phyloP scores from a whole-genome alignment of 2,113 vertebrate species.

The Triplophysa dalaica region DNA sequence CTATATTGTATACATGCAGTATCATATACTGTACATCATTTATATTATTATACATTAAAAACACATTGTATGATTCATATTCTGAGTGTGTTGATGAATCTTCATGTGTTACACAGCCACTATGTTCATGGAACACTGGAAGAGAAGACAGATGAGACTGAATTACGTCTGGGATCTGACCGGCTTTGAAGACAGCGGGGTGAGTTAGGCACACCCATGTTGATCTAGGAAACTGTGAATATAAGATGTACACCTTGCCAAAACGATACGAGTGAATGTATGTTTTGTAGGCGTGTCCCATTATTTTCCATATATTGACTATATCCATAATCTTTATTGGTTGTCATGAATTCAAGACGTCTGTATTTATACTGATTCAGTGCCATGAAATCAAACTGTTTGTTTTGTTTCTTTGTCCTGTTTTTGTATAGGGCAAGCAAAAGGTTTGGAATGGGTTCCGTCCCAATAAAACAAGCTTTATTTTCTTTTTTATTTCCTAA shows the following conservation, averaged over 20 bases:
- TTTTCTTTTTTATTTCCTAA: conserved; percentile 20
- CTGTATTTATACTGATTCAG: conserved; percentile 1
- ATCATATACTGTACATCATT: too few relatives aligned
- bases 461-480: conserved; percentile 2
- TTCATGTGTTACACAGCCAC: conserved; percentile 76
- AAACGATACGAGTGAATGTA: neutral
- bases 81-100: conserved; percentile 6
- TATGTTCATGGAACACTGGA: conserved; percentile 99
- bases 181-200: conserved; percentile 92
- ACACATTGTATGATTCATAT: neutral
- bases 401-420: conserved; percentile 56
- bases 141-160: conserved; percentile 94
- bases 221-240: neutral
- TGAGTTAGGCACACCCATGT: conserved; percentile 61
- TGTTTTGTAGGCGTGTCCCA: neutral
- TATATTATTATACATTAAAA: neutral
- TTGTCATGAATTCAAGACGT: conserved; percentile 16
- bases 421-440: conserved; percentile 82
- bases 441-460: conserved; percentile 85
- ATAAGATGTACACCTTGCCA: neutral
- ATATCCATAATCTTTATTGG: conserved; percentile 17
- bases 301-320: conserved; percentile 9
- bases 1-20: too few relatives aligned
- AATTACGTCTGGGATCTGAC: conserved; percentile 96
- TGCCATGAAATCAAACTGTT: conserved; percentile 36